A percentile compares a stretch with the other conserved stretches of the same genome.
Conservation (phyloP, 2,797 vertebrate genomes). For the Scolopax bukidnonensis region DNA sequence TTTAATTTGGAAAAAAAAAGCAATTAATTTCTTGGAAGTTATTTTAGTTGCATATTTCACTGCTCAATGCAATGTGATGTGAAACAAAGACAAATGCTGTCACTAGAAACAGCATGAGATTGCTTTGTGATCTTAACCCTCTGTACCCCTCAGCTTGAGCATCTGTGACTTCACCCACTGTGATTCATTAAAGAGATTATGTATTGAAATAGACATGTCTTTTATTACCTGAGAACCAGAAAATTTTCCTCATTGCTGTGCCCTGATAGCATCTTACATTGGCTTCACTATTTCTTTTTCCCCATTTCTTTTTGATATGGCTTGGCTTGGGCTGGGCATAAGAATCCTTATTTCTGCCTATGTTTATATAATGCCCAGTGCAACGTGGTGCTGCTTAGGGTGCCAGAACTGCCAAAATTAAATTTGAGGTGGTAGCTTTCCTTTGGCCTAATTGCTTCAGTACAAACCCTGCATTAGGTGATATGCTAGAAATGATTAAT, state of each 20-base stretch:
- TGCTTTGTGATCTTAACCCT: slow-evolving; percentile 36
- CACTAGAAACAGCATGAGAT: slow-evolving; percentile 5
- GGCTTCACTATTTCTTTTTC: background rate
- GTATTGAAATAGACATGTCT: background rate
- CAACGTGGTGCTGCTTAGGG: background rate
- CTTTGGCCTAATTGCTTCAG: background rate
- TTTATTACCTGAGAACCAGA: background rate
- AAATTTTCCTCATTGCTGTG: background rate
- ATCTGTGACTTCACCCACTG: slow-evolving; percentile 23
- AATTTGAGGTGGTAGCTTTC: background rate
- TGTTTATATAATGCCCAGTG: background rate
- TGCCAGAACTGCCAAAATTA: background rate
- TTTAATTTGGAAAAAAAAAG: background rate
- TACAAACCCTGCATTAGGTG: background rate
- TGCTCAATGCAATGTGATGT: background rate
- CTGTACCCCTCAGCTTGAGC: background rate
- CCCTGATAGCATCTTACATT: background rate
- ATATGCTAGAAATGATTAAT: background rate
- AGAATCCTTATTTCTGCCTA: background rate
- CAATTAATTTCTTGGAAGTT: background rate
- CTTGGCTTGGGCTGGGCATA: background rate
- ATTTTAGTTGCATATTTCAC: background rate
- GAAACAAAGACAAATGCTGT: slow-evolving; percentile 38
- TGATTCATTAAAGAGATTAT: slow-evolving; percentile 10
- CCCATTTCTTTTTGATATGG: background rate